phyloP scores from a whole-genome alignment of 1,140 invertebrate genomes.

The Phymorhynchus buccinoides region DNA sequence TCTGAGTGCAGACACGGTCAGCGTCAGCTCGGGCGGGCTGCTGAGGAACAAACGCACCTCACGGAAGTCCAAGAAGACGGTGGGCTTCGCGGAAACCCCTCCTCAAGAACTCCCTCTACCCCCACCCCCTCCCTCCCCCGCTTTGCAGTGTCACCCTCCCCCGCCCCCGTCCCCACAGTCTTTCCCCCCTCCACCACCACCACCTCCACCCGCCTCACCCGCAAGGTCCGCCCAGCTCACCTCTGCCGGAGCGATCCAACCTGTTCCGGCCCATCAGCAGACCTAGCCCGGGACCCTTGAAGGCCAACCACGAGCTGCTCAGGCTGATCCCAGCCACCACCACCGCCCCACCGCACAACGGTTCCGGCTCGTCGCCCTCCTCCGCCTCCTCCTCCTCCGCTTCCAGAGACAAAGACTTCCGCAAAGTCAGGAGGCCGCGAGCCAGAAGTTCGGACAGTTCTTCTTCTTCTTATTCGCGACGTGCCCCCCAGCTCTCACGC shows the following conservation, averaged over 20 bases:
- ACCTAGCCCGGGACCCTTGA: background rate
- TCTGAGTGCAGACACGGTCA: background rate
- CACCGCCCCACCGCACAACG: background rate
- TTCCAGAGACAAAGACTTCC: background rate
- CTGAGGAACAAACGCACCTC: slow-evolving; percentile 21
- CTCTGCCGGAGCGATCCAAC: slow-evolving; percentile 3
- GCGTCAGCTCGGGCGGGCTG: slow-evolving; percentile 10
- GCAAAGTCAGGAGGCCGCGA: background rate
- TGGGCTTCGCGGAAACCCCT: slow-evolving; percentile 15
- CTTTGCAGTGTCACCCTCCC: no score
- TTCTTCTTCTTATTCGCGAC: background rate
- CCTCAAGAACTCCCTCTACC: background rate
- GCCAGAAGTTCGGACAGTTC: background rate
- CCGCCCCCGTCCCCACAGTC: background rate
- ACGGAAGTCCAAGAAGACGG: slow-evolving; percentile 22
- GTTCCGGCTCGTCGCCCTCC: background rate
- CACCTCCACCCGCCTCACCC: background rate
- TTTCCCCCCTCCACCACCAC: background rate
- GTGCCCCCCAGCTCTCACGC: no score
- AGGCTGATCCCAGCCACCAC: background rate
- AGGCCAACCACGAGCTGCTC: slow-evolving; percentile 25
- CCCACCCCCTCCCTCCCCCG: background rate
- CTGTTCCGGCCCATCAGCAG: slow-evolving; percentile 23
- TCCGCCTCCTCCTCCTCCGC: background rate
- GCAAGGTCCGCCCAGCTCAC: slow-evolving; percentile 17